Evolutionary conservation across 1,140 invertebrate species (phyloP), one percentile per base, ranked within the genome.

Genomic region (Bombus terrestris): DNA sequence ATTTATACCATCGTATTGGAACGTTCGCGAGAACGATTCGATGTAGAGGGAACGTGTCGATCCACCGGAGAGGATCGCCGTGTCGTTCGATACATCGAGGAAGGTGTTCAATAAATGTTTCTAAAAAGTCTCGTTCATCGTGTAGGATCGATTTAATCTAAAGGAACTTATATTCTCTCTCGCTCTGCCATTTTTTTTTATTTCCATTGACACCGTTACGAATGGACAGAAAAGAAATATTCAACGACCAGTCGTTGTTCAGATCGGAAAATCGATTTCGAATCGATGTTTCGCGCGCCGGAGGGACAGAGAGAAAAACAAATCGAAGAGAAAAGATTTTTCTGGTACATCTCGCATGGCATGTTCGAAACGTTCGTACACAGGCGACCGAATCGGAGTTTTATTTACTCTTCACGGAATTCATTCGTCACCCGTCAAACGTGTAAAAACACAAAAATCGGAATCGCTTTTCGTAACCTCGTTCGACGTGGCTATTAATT

Each of bases 1-100:
- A 83, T 89, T 86, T 86, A 86, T 84, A 84, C 71, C 78, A 47
- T 66, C 72, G 47, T 62, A 47, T 86, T 62, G 39, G 78, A 35
- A 41, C 28, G 53, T 32, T 22, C 35, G 35, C n/a, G 57, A n/a
- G 47, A 83, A 57, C 25, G 82, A 43, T 72, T 72, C 43, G 47
- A 74, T 43, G 28, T 43, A 43, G 41, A n/a, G 18, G 47, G 47
- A 28, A 76, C 43, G 47, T 15, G 43, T 53, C 32, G 73, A 35
- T 37, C 32, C 13, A 53, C 22, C 43, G 22, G 22, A 2, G 32
- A 18, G 13, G 37, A n/a, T 53, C 47, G 53, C 8, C 74, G 74
- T 57, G 41, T 73, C 69, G 69, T 72, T 41, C 37, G 25, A 72
- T 41, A 43, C 69, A 43, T 15, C 39, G 69, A n/a, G 39, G 39